Percentiles rank a stretch among this genome's conserved stretches.
phyloP scores from a whole-genome alignment of 2,888 invertebrate genomes.

The Lasioglossum leucozonium region DNA sequence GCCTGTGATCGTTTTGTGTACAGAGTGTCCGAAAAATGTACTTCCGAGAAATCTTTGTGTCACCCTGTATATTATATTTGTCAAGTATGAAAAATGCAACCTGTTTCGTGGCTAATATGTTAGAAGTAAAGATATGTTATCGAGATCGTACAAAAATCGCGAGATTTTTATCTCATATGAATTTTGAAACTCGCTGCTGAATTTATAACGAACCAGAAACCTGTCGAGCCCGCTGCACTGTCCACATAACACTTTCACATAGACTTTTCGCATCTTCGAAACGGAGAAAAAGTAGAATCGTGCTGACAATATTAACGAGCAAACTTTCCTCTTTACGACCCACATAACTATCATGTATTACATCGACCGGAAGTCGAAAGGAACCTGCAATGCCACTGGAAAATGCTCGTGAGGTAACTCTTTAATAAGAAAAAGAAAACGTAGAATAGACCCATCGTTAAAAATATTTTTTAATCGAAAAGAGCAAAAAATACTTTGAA shows the following conservation, averaged over 20 bases:
- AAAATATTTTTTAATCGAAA: background rate
- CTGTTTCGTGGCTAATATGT: background rate
- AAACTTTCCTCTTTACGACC: conserved; percentile 25
- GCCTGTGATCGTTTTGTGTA: background rate
- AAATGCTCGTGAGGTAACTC: background rate
- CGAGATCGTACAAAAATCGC: background rate
- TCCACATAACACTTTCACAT: conserved; percentile 7
- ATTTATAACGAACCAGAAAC: background rate
- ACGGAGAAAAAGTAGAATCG: conserved; percentile 19
- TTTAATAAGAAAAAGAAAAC: background rate
- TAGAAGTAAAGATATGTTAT: background rate
- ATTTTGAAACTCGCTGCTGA: background rate
- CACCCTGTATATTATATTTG: no score
- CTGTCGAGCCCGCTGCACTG: background rate
- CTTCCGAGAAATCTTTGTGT: no score
- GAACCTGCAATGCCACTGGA: background rate
- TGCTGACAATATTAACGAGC: conserved; percentile 11
- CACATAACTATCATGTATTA: conserved; percentile 5
- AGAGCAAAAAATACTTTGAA: background rate
- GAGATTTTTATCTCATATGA: background rate
- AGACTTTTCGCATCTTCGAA: conserved; percentile 13
- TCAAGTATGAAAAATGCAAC: background rate
- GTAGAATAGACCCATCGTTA: background rate
- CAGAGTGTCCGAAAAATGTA: no score
- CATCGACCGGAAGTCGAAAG: conserved; percentile 12